Evolutionary conservation across 2,797 vertebrate genomes (phyloP).

Genomic region (Periparus ater): DNA sequence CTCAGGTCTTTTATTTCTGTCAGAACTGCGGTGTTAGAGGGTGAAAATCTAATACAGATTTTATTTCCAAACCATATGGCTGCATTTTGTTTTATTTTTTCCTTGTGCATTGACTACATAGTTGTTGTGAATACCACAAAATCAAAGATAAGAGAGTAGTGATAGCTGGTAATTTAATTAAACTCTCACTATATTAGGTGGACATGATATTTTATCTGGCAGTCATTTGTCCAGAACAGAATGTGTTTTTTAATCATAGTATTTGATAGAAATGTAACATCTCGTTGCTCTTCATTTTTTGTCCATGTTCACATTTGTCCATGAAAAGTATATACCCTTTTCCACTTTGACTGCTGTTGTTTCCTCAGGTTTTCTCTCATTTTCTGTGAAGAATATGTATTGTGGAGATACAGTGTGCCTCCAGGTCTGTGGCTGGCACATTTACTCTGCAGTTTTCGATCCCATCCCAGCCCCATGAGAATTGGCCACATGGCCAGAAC

Average conservation of each 20-base stretch:
- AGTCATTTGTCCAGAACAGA: background rate
- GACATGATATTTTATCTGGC: background rate
- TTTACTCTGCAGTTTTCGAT: background rate
- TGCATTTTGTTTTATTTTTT: background rate
- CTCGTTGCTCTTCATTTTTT: background rate
- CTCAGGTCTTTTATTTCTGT: background rate
- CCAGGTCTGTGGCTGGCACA: background rate
- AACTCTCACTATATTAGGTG: background rate
- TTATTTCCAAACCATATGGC: background rate
- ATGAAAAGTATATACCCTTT: background rate
- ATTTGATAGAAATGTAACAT: background rate
- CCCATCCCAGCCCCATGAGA: background rate
- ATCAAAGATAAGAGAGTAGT: background rate
- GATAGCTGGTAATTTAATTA: background rate
- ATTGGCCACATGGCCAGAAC: background rate
- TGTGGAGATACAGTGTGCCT: background rate
- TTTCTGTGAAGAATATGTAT: background rate
- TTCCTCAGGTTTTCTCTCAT: background rate
- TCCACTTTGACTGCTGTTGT: background rate
- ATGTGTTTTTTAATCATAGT: background rate
- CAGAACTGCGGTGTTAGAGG: background rate
- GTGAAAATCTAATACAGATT: background rate
- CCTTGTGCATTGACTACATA: background rate
- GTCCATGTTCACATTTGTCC: background rate
- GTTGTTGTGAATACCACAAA: background rate